phyloP scores from a whole-genome alignment of 2,888 invertebrate genomes.

The Hirtodrosophila cameraria region DNA sequence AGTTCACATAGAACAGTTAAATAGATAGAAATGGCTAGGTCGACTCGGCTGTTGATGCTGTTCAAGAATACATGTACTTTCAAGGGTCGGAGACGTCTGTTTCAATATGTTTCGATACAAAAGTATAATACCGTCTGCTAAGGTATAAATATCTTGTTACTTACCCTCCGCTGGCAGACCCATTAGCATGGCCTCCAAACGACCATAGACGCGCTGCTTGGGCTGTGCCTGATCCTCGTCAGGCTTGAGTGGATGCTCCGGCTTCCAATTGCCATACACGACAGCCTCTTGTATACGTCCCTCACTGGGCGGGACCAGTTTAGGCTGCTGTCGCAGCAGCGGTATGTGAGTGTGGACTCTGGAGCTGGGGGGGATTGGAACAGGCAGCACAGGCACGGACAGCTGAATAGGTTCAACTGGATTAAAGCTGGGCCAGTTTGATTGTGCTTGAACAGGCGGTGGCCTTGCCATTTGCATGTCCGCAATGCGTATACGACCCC shows the following conservation, averaged over 20 bases:
- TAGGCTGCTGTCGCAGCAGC: constrained; percentile 54
- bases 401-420: constrained; percentile 12
- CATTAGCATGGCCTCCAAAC: constrained; percentile 69
- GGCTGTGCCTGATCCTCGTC: constrained; percentile 32
- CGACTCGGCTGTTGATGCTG: no score
- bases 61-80: no score
- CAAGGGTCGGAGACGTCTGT: no score
- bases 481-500: constrained; percentile 68
- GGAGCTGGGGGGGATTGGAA: constrained; percentile 44
- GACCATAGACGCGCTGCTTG: constrained; percentile 58
- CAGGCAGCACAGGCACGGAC: constrained; percentile 8
- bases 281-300: constrained; percentile 60
- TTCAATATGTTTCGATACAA: no score
- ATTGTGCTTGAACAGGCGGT: constrained; percentile 10
- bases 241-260: constrained; percentile 68
- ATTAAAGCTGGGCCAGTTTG: constrained; percentile 43
- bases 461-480: constrained; percentile 44
- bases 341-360: constrained; percentile 71
- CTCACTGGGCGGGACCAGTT: constrained; percentile 23
- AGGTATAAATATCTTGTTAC: no score
- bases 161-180: constrained; percentile 63
- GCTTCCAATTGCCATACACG: constrained; percentile 80
- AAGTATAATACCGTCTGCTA: no score
- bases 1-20: no score
- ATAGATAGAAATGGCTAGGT: no score